Conservation (phyloP, 2,797 vertebrate genomes). For the Ambastaia sidthimunki region DNA sequence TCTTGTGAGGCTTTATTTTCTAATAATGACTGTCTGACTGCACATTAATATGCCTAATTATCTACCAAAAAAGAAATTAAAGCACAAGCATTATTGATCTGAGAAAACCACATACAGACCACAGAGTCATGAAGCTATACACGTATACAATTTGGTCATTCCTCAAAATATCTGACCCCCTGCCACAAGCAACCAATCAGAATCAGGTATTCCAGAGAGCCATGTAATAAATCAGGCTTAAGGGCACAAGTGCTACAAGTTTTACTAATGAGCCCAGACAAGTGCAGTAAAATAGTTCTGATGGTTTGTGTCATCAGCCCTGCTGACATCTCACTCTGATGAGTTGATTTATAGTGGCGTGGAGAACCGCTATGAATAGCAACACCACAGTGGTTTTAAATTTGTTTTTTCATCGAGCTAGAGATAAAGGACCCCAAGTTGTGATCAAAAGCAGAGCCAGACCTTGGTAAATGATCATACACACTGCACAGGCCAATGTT, state of each 20-base stretch:
- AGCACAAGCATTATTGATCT: too few species aligned
- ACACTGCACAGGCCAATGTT: not conserved
- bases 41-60: not conserved
- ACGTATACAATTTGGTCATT: not conserved
- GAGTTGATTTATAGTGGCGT: conserved; percentile 38
- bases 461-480: not conserved
- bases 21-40: not conserved
- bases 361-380: conserved; percentile 37
- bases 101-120: not conserved
- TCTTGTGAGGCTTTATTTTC: not conserved
- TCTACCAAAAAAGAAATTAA: too few species aligned
- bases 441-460: conserved; percentile 9
- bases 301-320: conserved; percentile 52
- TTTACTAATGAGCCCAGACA: conserved; percentile 31
- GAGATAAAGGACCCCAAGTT: not conserved
- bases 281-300: conserved; percentile 50
- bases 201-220: not conserved
- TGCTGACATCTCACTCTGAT: conserved; percentile 45
- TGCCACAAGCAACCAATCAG: not conserved
- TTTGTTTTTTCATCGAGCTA: conserved; percentile 39
- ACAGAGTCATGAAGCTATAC: not conserved
- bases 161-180: not conserved
- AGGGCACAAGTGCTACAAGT: conserved; percentile 31
- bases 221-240: conserved; percentile 26
- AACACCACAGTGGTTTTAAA: conserved; percentile 36